Percentiles rank a stretch among this genome's conserved stretches.
Conservation (phyloP, 2,797 vertebrate genomes). For the Anniella stebbinsi region DNA sequence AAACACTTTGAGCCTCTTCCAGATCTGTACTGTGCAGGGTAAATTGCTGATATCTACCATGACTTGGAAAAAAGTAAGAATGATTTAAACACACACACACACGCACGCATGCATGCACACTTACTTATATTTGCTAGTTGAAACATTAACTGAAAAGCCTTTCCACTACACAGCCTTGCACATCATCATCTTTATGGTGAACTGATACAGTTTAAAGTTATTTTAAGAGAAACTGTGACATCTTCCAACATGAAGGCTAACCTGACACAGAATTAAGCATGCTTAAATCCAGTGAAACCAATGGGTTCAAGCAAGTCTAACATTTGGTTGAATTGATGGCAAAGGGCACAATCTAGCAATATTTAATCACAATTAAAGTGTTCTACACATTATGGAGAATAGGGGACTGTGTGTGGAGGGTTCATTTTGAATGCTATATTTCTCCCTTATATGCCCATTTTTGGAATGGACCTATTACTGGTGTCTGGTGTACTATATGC, state of each 20-base stretch:
- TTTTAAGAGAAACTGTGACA: slow-evolving; percentile 28
- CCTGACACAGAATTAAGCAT: not conserved
- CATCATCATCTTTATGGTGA: not conserved
- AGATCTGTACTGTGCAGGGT: slow-evolving; percentile 53
- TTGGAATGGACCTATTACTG: not conserved
- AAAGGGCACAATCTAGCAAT: not conserved
- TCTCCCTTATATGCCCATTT: not conserved
- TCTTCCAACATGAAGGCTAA: slow-evolving; percentile 20
- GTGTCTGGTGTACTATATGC: slow-evolving; percentile 9
- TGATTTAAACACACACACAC: not conserved
- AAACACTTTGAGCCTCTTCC: slow-evolving; percentile 46
- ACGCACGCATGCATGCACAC: not conserved
- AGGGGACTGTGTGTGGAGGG: not conserved
- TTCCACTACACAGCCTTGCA: slow-evolving; percentile 20
- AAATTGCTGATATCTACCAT: slow-evolving; percentile 55
- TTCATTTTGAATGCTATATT: no score
- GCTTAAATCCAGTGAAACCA: not conserved
- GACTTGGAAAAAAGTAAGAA: not conserved
- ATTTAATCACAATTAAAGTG: not conserved
- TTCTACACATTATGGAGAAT: not conserved
- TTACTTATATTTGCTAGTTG: slow-evolving; percentile 25
- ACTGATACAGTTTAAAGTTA: slow-evolving; percentile 6
- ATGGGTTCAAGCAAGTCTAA: not conserved
- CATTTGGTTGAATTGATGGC: not conserved
- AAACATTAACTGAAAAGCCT: slow-evolving; percentile 10